Evolutionary conservation across 1,140 invertebrate genomes (phyloP), one percentile per base, ranked within the genome.

Genomic region (Parasteatoda tepidariorum): DNA sequence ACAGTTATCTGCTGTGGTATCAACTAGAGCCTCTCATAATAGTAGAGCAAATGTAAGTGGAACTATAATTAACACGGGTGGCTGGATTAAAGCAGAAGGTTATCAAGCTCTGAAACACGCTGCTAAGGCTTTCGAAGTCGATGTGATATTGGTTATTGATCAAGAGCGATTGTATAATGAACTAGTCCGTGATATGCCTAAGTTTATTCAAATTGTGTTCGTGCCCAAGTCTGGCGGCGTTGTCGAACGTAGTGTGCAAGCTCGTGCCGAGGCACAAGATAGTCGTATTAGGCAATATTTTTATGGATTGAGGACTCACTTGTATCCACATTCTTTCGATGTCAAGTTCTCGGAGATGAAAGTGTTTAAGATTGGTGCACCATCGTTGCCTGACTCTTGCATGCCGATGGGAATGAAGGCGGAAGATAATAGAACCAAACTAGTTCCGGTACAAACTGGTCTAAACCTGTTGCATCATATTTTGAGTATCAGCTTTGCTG

Each of bases 51-150:
- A 48, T 24, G 33, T 82, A 6, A 98, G 97, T 33, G 98, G 98
- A n/a, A 94, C 96, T 1, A 93, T 99, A 41, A 97, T 99, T 68
- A 99, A 99, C 88, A 99, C 98, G 0, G 98, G 97, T 87, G 98
- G 98, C 1, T 99, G 97, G 97, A 93, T 99, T 13, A 85, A 86
- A 48, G 68, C 71, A 26, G 73, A 66, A 68, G 90, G 91, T 3
- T 91, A 91, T 83, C 87, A 90, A 55, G 88, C 89, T 28, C 85
- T 92, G 2, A 88, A 90, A 13, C 95, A 98, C 87, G 93, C 96
- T 5, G 96, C 97, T 0, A 93, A 95, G 87, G 94, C 95, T 4
- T 99, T 99, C 90, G 96, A 98, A 91, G 96, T 98, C 2, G 96
- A 98, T 88, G 93, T 97, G 0, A 96, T 99, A 86, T 90, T 99